Percentiles rank a stretch among this genome's conserved stretches.
Conservation (phyloP, 2,888 invertebrate species). For the Himalopsyche japonica region DNA sequence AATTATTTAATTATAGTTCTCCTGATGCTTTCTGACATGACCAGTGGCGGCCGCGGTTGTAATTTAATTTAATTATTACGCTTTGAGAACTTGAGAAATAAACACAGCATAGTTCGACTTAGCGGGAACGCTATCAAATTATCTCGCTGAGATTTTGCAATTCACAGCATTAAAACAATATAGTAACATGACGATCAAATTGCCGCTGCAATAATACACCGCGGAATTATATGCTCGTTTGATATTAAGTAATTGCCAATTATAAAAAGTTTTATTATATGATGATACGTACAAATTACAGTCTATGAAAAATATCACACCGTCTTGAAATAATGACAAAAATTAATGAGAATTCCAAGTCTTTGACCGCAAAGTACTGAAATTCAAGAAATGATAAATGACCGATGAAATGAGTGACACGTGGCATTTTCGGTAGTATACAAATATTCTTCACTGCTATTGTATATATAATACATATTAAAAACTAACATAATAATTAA, state of each 20-base stretch:
- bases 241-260: background rate
- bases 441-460: no score
- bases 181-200: background rate
- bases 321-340: no score
- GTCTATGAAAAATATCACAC: background rate
- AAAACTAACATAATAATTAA: no score
- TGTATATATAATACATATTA: no score
- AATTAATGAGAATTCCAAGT: no score
- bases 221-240: background rate
- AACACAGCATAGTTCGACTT: background rate
- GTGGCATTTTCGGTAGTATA: no score
- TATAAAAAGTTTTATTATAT: background rate
- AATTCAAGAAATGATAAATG: no score
- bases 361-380: no score
- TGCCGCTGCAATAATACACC: background rate
- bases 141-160: background rate
- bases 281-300: background rate
- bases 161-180: background rate
- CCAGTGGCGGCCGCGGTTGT: background rate
- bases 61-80: slow-evolving; percentile 1
- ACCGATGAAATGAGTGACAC: no score
- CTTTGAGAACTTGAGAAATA: background rate
- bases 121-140: background rate
- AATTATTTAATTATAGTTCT: background rate
- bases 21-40: background rate